Conservation (phyloP, 2,888 invertebrate genomes). For the Caenorhabditis doughertyi region DNA sequence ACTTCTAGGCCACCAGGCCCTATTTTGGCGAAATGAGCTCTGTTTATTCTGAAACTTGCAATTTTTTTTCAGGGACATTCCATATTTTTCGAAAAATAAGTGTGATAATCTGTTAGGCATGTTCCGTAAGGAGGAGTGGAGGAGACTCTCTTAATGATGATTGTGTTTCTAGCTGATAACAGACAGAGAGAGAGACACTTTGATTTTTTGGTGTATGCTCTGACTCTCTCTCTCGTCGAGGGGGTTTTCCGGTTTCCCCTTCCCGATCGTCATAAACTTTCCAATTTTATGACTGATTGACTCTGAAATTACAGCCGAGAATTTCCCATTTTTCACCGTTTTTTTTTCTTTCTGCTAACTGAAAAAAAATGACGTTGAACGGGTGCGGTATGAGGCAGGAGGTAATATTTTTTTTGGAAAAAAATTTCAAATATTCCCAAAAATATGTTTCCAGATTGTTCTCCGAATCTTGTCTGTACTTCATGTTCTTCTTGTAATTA, state of each 20-base stretch:
- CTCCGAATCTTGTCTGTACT: constrained; percentile 51
- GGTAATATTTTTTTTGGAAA: constrained; percentile 14
- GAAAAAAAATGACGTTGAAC: constrained; percentile 28
- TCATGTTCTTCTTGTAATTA: constrained; percentile 44
- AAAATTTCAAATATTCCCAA: background rate
- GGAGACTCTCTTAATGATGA: background rate
- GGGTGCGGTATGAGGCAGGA: constrained; percentile 58
- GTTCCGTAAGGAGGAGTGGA: no score
- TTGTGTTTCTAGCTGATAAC: constrained; percentile 40
- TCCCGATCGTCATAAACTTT: constrained; percentile 28
- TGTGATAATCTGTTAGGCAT: background rate
- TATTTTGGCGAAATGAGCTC: no score
- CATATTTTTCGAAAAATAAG: background rate
- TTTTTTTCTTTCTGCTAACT: no score
- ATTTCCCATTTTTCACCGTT: background rate
- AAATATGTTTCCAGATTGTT: constrained; percentile 40
- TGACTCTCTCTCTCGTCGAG: background rate
- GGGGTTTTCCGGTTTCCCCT: constrained; percentile 27
- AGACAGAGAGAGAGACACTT: no score
- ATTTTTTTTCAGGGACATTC: background rate
- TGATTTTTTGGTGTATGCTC: constrained; percentile 39
- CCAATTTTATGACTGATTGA: constrained; percentile 38
- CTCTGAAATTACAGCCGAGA: constrained; percentile 17
- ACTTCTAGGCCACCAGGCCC: no score
- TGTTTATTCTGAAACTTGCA: no score